A percentile compares a stretch with the other conserved stretches of the same genome.
Conservation (phyloP, 2,113 vertebrate species). For the Callipepla californica region DNA sequence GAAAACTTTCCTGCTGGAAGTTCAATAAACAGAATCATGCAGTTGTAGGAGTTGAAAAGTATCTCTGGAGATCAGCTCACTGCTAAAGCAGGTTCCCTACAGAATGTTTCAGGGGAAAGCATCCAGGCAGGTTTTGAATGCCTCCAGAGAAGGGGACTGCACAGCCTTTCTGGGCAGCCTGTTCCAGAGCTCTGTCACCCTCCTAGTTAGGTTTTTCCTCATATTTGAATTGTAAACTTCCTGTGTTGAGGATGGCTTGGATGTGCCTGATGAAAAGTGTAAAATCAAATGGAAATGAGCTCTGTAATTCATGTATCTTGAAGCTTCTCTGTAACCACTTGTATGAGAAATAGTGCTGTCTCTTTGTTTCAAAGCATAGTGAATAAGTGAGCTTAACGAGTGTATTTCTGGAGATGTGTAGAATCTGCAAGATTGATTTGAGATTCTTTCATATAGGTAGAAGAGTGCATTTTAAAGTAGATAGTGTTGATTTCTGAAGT, state of each 20-base stretch:
- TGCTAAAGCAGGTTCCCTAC: neutral
- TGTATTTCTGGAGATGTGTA: neutral
- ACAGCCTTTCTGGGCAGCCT: neutral
- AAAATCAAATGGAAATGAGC: accelerated
- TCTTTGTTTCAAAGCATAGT: neutral
- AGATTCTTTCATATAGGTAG: neutral
- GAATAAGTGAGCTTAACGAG: neutral
- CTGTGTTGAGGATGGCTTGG: neutral
- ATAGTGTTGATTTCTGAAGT: neutral
- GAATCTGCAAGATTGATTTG: neutral
- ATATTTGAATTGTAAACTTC: neutral
- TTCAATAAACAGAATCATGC: neutral
- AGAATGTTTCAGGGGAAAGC: neutral
- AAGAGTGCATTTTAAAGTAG: neutral
- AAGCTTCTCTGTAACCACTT: neutral
- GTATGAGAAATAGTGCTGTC: neutral
- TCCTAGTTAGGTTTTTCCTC: neutral
- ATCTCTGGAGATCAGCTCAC: neutral
- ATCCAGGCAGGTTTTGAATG: neutral
- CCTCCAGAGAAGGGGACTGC: neutral
- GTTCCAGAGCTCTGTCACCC: neutral
- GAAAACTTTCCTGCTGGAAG: neutral
- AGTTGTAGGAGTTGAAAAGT: neutral
- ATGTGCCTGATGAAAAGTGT: neutral
- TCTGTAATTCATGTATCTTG: neutral